Evolutionary conservation across 2,888 invertebrate species (phyloP), one percentile per base, ranked within the genome.

Genomic region (Diarsia dahlii): DNA sequence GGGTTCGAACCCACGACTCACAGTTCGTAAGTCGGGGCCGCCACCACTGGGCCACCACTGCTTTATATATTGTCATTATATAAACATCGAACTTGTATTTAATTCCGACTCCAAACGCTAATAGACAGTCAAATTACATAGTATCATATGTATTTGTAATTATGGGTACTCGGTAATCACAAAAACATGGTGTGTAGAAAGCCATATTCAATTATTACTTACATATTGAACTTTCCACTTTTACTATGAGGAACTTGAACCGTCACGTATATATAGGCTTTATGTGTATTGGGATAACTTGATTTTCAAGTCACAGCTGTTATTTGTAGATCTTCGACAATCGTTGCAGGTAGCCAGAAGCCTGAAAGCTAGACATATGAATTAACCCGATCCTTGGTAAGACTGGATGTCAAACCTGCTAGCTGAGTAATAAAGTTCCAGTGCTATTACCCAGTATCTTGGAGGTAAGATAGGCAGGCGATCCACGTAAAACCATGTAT

Each of bases 141-240:
- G n/a, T 69, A 62, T 28, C 58, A 34, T 45, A 23, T 56, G 28
- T 71, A 50, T 76, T 76, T 72, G 74, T 87, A 86, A 85, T 85
- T 84, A 86, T 60, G 56, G 62, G 62, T 81, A 88, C 86, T 88
- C 71, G 66, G 62, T 81, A 88, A 87, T 88, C 74, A 68, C 63
- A 75, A 83, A 84, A 84, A 78, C 71, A 77, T 74, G 71, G 62
- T 60, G 70, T 60, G 64, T 79, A 85, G 85, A 88, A 87, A 85
- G 77, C 71, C 67, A 80, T 76, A 78, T 78, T 87, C 87, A 82
- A 87, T 77, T 69, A 85, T 80, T 69, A 76, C 69, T 78, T 71
- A 77, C 68, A 72, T 20, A 62, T 74, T 68, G 71, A 80, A 80
- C 74, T 88, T 81, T 87, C 78, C n/a, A 80, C 83, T 87, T 88